Conservation (phyloP, 2,888 invertebrate genomes). For the Melanostoma mellinum region DNA sequence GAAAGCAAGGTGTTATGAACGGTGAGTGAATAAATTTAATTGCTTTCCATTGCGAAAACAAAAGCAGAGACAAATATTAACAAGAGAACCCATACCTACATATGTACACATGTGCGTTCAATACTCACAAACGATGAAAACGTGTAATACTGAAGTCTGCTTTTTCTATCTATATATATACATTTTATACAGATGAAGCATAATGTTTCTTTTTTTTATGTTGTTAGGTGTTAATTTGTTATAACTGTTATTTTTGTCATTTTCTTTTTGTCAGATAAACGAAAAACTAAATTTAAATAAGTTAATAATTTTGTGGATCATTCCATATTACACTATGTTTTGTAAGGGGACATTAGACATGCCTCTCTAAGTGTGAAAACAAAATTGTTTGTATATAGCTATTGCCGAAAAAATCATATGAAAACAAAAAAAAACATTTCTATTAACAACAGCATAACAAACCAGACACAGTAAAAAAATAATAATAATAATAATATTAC, state of each 20-base stretch:
- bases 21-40: background rate
- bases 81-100: too few relatives aligned
- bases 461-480: constrained; percentile 64
- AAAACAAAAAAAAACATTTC: constrained; percentile 55
- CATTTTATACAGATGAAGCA: constrained; percentile 49
- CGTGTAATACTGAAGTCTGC: constrained; percentile 66
- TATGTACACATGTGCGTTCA: constrained; percentile 18
- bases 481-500: constrained; percentile 27
- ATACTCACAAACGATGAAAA: constrained; percentile 33
- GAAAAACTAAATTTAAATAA: constrained; percentile 46
- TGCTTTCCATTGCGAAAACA: constrained; percentile 8
- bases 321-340: constrained; percentile 52
- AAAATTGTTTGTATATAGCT: constrained; percentile 34
- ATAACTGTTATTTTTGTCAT: constrained; percentile 65
- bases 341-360: constrained; percentile 69
- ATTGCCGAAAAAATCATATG: constrained; percentile 59
- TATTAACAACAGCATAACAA: constrained; percentile 73
- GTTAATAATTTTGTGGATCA: constrained; percentile 66
- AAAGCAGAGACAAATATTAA: constrained; percentile 13
- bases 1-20: constrained; percentile 13
- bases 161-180: constrained; percentile 18
- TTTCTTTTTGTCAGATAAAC: constrained; percentile 38
- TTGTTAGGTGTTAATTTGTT: constrained; percentile 72
- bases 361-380: constrained; percentile 55
- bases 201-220: constrained; percentile 36